Evolutionary conservation across 1,140 invertebrate species (phyloP).

Genomic region (Pogonomyrmex barbatus): DNA sequence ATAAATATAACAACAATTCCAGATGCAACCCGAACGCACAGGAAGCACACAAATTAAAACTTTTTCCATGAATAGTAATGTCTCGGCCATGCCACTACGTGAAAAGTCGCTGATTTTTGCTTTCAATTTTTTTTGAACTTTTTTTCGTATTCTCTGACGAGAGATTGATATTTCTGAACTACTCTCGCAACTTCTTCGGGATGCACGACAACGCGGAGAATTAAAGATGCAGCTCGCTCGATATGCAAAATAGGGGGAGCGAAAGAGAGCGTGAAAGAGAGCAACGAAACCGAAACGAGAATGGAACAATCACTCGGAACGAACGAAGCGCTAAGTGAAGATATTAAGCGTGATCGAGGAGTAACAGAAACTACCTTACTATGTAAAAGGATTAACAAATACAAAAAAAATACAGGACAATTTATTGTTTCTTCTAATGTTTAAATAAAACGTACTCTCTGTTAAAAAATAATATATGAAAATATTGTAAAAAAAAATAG

Average conservation of each 20-base stretch:
- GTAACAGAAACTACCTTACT: slow-evolving; percentile 24
- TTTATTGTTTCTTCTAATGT: not conserved
- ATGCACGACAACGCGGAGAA: slow-evolving; percentile 28
- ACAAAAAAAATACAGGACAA: not conserved
- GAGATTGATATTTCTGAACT: slow-evolving; percentile 38
- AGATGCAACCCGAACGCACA: slow-evolving; percentile 1
- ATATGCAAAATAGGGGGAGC: slow-evolving; percentile 62
- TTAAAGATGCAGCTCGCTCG: slow-evolving; percentile 64
- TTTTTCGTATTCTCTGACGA: not conserved
- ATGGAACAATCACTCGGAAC: slow-evolving; percentile 20
- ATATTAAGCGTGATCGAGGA: slow-evolving; percentile 56
- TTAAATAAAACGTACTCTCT: not conserved
- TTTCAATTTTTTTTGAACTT: slow-evolving; percentile 33
- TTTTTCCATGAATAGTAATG: slow-evolving; percentile 79
- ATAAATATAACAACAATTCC: slow-evolving; percentile 21
- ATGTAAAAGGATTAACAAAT: slow-evolving; percentile 23
- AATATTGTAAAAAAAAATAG: not conserved
- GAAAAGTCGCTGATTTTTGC: slow-evolving; percentile 75
- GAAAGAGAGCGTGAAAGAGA: slow-evolving; percentile 5
- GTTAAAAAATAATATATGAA: not conserved
- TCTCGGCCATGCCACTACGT: slow-evolving; percentile 37
- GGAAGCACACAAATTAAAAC: slow-evolving; percentile 76
- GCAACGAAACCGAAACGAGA: slow-evolving; percentile 41
- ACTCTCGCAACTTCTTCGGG: slow-evolving; percentile 7
- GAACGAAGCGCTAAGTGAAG: slow-evolving; percentile 36